A percentile compares a stretch with the other conserved stretches of the same genome.
Conservation (phyloP, 1,140 invertebrate genomes). For the Aphelinus certus region DNA sequence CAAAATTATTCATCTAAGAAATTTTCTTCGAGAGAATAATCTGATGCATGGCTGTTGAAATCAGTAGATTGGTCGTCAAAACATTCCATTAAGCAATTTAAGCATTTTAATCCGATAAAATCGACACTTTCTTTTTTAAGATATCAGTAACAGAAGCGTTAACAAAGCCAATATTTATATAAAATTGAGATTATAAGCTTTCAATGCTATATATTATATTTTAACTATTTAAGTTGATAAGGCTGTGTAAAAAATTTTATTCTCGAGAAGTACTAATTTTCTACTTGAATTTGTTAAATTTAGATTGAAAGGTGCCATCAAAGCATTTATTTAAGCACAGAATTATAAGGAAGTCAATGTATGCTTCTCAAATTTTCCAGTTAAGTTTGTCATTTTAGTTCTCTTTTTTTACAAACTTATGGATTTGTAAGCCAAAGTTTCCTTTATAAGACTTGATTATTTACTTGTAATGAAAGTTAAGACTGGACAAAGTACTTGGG, state of each 20-base stretch:
- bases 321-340: slow-evolving; percentile 23
- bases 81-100: no score
- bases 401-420: no score
- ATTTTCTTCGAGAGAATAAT: no score
- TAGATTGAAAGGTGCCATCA: slow-evolving; percentile 5
- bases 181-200: slow-evolving; percentile 33
- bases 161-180: no score
- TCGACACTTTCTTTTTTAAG: no score
- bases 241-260: slow-evolving; percentile 36
- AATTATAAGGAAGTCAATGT: slow-evolving; percentile 3
- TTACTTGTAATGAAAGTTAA: slow-evolving; percentile 33
- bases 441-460: slow-evolving; percentile 30
- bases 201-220: slow-evolving; percentile 16
- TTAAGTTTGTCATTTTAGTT: background rate
- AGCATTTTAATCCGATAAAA: no score
- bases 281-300: slow-evolving; percentile 32
- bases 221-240: slow-evolving; percentile 37
- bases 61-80: no score
- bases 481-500: slow-evolving; percentile 33
- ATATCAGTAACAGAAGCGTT: no score
- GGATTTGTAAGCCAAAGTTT: slow-evolving; percentile 28
- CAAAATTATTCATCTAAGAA: no score
- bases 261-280: slow-evolving; percentile 26
- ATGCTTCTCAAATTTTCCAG: slow-evolving; percentile 17
- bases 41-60: no score